Base-by-base conservation (phyloP, 1,140 invertebrate genomes). In the Lasaia peninsularis region DNA sequence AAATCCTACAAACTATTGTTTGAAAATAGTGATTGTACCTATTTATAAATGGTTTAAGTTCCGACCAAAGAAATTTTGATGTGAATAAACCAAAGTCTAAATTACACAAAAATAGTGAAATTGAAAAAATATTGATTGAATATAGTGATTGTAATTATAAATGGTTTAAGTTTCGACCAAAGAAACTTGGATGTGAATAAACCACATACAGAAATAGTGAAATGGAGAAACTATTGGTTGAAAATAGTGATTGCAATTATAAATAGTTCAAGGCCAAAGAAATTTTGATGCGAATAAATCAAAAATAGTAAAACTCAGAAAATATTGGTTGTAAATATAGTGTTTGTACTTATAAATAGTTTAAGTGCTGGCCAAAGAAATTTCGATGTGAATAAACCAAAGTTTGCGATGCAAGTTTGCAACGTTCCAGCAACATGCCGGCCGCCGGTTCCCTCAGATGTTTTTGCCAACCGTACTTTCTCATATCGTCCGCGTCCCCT, bases 401-500 rank as follows among this genome's bases (percentile, higher is more conserved):
- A 83, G 68, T 84, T 78, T 59, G 52, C 49, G 69, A 48, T 80
- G 78, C 80, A 84, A 84, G 77, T 80, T 84, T 75, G 73, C 68
- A 73, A 62, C 67, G 63, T 65, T 33, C 35, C 50, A 69, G 70
- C 83, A 83, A 84, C 76, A 80, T 83, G 81, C 70, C 69, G 73
- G 63, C 44, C 71, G 75, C 75, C 86, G 84, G 86, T 88, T 78
- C 81, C 71, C 71, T 62, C 67, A 55, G 68, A 58, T 52, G 71
- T 88, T 88, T 88, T 86, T 86, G 81, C 77, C 70, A 68, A 63
- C 65, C 63, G 63, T 78, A 76, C 71, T 84, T 84, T 80, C 81
- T 88, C 85, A 88, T 88, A 83, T 86, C 77, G 79, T 70, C 50
- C 16, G 44, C 77, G 74, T 74, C 35, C 35, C 35, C 71, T 71